These are phyloP conservation scores for Taenioides sp. DNA, from an alignment of 2,797 vertebrate species.

Conservation along the genomic window DNA sequence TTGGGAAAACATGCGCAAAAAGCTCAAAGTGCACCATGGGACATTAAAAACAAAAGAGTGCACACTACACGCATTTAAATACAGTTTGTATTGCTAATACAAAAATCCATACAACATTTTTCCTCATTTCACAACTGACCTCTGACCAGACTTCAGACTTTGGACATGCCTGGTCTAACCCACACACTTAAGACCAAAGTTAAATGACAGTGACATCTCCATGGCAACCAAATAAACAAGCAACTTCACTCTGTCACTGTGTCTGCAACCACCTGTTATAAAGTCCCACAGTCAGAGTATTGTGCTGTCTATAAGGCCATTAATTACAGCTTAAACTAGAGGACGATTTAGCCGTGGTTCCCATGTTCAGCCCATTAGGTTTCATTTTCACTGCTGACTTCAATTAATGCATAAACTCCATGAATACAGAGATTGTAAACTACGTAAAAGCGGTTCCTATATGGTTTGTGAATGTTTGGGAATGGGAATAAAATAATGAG, in stretches of 20 bases:
- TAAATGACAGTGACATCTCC: conserved; percentile 19
- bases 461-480: not conserved
- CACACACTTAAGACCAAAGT: not conserved
- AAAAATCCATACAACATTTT: not conserved
- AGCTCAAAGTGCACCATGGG: too few species aligned
- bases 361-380: not conserved
- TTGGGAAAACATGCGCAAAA: too few species aligned
- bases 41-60: too few species aligned
- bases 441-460: not conserved
- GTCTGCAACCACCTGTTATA: not conserved
- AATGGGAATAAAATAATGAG: not conserved
- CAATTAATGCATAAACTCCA: conserved; percentile 1
- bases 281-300: conserved; percentile 3
- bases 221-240: conserved; percentile 12
- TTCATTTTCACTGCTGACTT: not conserved
- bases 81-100: not conserved
- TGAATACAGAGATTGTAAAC: not conserved
- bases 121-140: not conserved
- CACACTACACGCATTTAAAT: not conserved
- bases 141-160: not conserved
- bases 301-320: not conserved
- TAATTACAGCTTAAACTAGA: not conserved
- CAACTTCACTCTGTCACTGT: not conserved
- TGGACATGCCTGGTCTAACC: not conserved
- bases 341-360: not conserved